Evolutionary conservation across 2,888 invertebrate genomes (phyloP).

Genomic region (Exocentrus adspersus): DNA sequence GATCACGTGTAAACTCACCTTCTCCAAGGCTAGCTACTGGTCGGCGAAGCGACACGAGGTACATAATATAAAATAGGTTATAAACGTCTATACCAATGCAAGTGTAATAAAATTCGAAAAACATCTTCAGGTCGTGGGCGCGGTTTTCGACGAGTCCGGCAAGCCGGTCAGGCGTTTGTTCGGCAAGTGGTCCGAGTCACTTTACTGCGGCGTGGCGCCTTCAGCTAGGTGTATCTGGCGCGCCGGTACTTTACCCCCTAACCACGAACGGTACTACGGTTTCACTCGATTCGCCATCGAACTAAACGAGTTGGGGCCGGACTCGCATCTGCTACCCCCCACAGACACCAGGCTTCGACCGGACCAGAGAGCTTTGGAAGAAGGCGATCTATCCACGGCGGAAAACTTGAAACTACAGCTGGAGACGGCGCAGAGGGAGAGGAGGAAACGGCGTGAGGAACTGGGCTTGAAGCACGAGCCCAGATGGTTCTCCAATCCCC

Average conservation of each 20-base stretch:
- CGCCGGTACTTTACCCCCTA: conserved; percentile 83
- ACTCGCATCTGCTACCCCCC: conserved; percentile 71
- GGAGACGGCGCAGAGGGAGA: conserved; percentile 79
- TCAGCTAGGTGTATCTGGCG: conserved; percentile 81
- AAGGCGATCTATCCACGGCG: conserved; percentile 78
- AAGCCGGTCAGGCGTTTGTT: conserved; percentile 71
- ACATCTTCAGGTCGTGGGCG: conserved; percentile 65
- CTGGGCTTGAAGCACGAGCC: conserved; percentile 65
- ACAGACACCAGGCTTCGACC: conserved; percentile 82
- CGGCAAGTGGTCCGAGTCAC: conserved; percentile 86
- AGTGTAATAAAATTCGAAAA: neutral
- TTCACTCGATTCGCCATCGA: conserved; percentile 88
- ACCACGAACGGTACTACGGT: conserved; percentile 83
- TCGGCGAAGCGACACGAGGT: conserved; percentile 83
- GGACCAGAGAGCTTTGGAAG: conserved; percentile 81
- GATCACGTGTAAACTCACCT: conserved; percentile 80
- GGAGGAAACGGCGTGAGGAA: conserved; percentile 71
- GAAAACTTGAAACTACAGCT: conserved; percentile 77
- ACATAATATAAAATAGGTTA: conserved; percentile 16
- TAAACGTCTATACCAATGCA: too few species aligned
- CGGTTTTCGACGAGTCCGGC: conserved; percentile 69
- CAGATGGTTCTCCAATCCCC: conserved; percentile 68
- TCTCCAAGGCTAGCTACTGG: conserved; percentile 83
- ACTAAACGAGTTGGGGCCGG: conserved; percentile 79
- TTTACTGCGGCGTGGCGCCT: conserved; percentile 79